Conservation (phyloP, 64 coral and sea anemone genomes). For the Stylophora pistillata region DNA sequence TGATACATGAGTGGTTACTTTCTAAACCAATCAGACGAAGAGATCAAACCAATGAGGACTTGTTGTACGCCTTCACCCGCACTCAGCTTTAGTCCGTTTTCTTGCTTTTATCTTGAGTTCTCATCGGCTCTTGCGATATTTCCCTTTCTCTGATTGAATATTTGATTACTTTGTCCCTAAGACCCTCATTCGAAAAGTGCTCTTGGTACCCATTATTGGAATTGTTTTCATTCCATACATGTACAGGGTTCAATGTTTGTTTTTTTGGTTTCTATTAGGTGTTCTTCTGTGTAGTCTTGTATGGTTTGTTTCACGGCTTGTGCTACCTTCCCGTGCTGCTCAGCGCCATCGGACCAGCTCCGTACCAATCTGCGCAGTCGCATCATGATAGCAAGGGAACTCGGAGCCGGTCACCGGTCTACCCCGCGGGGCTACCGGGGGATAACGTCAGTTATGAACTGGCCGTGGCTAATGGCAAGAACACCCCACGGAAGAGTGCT, state of each 20-base stretch:
- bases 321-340: slow-evolving; percentile 89
- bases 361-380: slow-evolving; percentile 71
- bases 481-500: neutral
- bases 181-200: too few species aligned
- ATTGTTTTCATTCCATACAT: too few species aligned
- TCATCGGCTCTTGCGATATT: too few species aligned
- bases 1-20: too few species aligned
- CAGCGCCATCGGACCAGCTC: slow-evolving; percentile 67
- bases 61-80: too few species aligned
- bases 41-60: too few species aligned
- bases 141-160: too few species aligned
- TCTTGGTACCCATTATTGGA: too few species aligned
- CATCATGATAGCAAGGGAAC: slow-evolving; percentile 1
- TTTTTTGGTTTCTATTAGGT: slow-evolving; percentile 40
- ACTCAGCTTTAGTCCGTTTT: too few species aligned
- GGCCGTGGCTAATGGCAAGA: slow-evolving; percentile 41
- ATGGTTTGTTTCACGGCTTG: slow-evolving; percentile 88
- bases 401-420: slow-evolving; percentile 45
- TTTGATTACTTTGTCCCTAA: too few species aligned
- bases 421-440: slow-evolving; percentile 16
- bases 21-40: too few species aligned
- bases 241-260: neutral
- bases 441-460: slow-evolving; percentile 64
- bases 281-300: slow-evolving; percentile 82
- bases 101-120: too few species aligned